Evolutionary conservation across 2,888 invertebrate species (phyloP).

Genomic region (Tinea trinotella): DNA sequence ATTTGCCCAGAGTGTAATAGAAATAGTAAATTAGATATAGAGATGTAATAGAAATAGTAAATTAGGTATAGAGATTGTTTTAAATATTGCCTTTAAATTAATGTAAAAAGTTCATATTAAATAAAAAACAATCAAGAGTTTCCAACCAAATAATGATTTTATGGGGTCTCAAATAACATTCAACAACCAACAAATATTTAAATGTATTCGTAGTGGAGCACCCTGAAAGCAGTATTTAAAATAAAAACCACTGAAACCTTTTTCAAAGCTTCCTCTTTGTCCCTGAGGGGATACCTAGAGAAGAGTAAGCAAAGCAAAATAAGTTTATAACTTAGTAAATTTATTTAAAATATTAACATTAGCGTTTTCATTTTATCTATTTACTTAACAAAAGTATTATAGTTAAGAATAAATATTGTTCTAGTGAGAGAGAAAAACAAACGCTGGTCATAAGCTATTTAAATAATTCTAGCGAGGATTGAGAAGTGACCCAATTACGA

Average conservation of each 20-base stretch:
- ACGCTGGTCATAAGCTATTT: background rate
- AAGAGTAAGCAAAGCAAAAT: slow-evolving; percentile 41
- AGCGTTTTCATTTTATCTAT: background rate
- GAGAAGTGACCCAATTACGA: background rate
- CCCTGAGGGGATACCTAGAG: slow-evolving; percentile 31
- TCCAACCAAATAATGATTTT: background rate
- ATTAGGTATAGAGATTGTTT: too few species aligned
- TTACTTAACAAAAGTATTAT: too few species aligned
- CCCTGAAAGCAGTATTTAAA: slow-evolving; percentile 35
- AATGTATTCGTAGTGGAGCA: slow-evolving; percentile 45
- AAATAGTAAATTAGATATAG: too few species aligned
- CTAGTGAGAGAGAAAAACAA: background rate
- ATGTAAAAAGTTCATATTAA: too few species aligned
- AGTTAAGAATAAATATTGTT: too few species aligned
- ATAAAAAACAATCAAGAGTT: background rate
- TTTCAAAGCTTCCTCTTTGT: slow-evolving; percentile 33
- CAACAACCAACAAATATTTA: slow-evolving; percentile 31
- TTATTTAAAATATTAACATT: background rate
- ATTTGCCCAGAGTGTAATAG: too few species aligned
- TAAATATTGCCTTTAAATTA: too few species aligned
- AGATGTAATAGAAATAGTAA: too few species aligned
- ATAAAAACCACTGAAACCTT: slow-evolving; percentile 41
- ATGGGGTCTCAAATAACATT: slow-evolving; percentile 13
- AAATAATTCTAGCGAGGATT: background rate
- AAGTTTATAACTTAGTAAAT: slow-evolving; percentile 28